These are phyloP conservation scores for Drosophila persimilis DNA, from an alignment of 1,140 invertebrate species.

Conservation along the genomic window DNA sequence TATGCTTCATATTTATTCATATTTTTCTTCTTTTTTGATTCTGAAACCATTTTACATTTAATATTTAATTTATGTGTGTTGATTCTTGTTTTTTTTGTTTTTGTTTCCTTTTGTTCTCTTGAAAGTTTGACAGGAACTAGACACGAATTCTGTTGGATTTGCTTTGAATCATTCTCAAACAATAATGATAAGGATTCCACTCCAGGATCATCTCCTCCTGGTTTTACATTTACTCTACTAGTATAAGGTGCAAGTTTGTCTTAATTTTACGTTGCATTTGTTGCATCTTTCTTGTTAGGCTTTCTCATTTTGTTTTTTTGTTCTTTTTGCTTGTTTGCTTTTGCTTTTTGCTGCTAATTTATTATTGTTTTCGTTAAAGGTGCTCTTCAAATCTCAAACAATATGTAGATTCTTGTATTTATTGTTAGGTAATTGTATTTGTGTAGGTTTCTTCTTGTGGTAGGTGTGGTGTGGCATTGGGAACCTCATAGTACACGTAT, in stretches of 20 bases:
- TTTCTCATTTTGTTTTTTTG: slow-evolving; percentile 37
- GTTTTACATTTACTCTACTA: slow-evolving; percentile 62
- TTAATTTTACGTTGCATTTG: slow-evolving; percentile 53
- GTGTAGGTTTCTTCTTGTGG: slow-evolving; percentile 16
- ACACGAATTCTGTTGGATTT: slow-evolving; percentile 23
- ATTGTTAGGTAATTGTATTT: slow-evolving; percentile 32
- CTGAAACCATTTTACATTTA: slow-evolving; percentile 81
- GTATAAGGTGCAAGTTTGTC: slow-evolving; percentile 54
- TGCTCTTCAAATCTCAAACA: slow-evolving; percentile 71
- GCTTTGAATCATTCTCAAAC: slow-evolving; percentile 16
- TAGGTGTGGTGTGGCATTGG: slow-evolving; percentile 1
- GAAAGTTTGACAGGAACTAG: slow-evolving; percentile 39
- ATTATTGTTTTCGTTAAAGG: slow-evolving; percentile 77
- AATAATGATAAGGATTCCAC: slow-evolving; percentile 8
- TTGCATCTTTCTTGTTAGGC: slow-evolving; percentile 45
- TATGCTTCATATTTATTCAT: slow-evolving; percentile 18
- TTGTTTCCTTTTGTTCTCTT: slow-evolving; percentile 31
- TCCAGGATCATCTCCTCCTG: slow-evolving; percentile 17
- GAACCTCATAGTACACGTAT: neutral
- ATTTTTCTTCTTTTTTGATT: slow-evolving; percentile 63
- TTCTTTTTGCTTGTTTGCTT: slow-evolving; percentile 33
- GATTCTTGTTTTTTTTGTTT: slow-evolving; percentile 25
- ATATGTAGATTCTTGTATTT: slow-evolving; percentile 37
- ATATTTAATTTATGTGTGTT: slow-evolving; percentile 63
- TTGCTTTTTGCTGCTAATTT: slow-evolving; percentile 58